Evolutionary conservation across 2,888 invertebrate genomes (phyloP).

Genomic region (Tetramorium bicarinatum): DNA sequence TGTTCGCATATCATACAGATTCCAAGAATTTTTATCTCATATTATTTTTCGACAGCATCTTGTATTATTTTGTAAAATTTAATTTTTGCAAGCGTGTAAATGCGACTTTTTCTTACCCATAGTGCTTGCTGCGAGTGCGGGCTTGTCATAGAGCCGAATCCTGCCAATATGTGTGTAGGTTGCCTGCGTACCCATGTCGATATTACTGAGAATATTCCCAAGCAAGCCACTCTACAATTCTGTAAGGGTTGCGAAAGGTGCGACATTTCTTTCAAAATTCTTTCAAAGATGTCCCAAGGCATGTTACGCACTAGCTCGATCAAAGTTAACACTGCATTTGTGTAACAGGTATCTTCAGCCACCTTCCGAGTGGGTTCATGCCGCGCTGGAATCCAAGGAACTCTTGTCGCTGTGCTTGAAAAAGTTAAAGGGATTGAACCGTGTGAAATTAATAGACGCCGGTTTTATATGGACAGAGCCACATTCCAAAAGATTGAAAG

Average conservation of each 20-base stretch:
- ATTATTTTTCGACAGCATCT: too few relatives aligned
- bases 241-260: constrained; percentile 97
- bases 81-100: constrained; percentile 2
- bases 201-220: constrained; percentile 98
- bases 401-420: constrained; percentile 96
- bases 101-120: not conserved
- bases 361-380: constrained; percentile 95
- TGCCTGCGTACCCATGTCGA: constrained; percentile 97
- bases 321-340: not conserved
- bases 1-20: too few relatives aligned
- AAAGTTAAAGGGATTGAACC: constrained; percentile 95
- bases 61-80: not conserved
- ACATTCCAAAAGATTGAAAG: constrained; percentile 98
- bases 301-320: not conserved
- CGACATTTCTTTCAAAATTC: not conserved
- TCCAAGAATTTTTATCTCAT: too few relatives aligned
- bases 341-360: constrained; percentile 94
- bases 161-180: constrained; percentile 98
- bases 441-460: constrained; percentile 97
- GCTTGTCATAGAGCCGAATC: constrained; percentile 96
- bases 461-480: constrained; percentile 99
- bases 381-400: constrained; percentile 96
- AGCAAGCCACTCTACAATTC: constrained; percentile 95
- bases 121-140: constrained; percentile 97
- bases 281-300: not conserved